Conservation (phyloP, 2,113 vertebrate genomes). For the Burhinus oedicnemus region DNA sequence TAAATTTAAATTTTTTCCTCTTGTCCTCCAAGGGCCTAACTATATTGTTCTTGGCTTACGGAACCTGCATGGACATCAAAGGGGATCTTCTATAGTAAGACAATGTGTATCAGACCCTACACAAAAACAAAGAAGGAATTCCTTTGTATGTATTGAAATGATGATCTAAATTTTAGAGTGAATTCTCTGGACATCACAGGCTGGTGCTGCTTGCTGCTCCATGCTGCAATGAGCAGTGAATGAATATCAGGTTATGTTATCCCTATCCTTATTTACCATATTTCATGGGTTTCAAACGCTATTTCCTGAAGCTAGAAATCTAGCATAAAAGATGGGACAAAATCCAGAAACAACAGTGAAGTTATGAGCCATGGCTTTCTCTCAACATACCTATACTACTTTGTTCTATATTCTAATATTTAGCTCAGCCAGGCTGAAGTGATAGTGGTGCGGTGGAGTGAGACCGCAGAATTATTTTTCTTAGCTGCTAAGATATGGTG, state of each 20-base stretch:
- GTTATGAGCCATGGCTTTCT: background rate
- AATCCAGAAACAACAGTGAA: constrained; percentile 43
- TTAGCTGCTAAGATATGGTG: constrained; percentile 29
- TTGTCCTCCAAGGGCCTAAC: background rate
- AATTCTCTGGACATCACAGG: background rate
- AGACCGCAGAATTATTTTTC: constrained; percentile 17
- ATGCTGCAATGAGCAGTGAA: background rate
- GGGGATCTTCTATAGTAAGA: background rate
- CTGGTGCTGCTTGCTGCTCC: background rate
- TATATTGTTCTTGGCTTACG: constrained; percentile 2
- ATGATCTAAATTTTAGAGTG: background rate
- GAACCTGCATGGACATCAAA: background rate
- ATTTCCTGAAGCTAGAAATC: constrained; percentile 21
- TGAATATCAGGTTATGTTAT: background rate
- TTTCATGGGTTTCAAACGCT: constrained; percentile 1
- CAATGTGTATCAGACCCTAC: background rate
- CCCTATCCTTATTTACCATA: background rate
- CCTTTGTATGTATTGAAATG: background rate
- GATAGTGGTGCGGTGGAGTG: constrained; percentile 4
- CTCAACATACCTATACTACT: background rate
- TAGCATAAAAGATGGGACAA: background rate
- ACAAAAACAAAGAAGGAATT: background rate
- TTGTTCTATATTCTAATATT: background rate
- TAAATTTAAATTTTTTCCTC: background rate
- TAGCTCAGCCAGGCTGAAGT: constrained; percentile 2